These are phyloP conservation scores for Yponomeuta cagnagella DNA, from an alignment of 2,888 invertebrate species.

Conservation along the genomic window DNA sequence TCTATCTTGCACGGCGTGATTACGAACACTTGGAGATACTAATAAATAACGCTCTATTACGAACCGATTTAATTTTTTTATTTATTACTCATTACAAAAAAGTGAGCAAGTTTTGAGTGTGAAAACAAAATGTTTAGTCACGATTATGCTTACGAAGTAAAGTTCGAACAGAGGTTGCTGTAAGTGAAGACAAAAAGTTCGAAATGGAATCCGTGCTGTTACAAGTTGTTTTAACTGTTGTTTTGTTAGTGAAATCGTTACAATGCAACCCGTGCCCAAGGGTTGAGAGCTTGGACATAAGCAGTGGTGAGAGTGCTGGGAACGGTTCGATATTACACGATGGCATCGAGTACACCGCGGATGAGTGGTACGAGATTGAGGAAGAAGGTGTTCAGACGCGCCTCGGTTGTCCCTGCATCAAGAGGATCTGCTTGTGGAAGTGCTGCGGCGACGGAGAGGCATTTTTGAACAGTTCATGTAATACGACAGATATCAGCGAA, in stretches of 20 bases:
- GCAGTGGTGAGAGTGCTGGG: slow-evolving; percentile 34
- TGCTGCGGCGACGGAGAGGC: slow-evolving; percentile 45
- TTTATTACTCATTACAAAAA: slow-evolving; percentile 23
- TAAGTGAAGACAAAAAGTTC: not conserved
- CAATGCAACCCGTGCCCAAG: slow-evolving; percentile 40
- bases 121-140: not conserved
- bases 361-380: slow-evolving; percentile 45
- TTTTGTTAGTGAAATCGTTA: slow-evolving; percentile 18
- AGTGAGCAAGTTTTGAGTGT: not conserved
- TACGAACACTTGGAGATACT: slow-evolving; percentile 51
- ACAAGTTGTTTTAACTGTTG: not conserved
- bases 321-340: slow-evolving; percentile 48
- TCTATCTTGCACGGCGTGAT: slow-evolving; percentile 51
- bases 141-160: not conserved
- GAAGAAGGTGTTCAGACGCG: slow-evolving; percentile 31
- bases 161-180: not conserved
- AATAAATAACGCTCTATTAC: slow-evolving; percentile 25
- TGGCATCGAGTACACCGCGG: slow-evolving; percentile 43
- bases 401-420: slow-evolving; percentile 59
- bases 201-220: slow-evolving; percentile 12
- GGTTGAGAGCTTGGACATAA: slow-evolving; percentile 53
- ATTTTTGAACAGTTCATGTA: slow-evolving; percentile 37
- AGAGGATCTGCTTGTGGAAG: slow-evolving; percentile 51
- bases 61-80: slow-evolving; percentile 33
- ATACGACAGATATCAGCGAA: slow-evolving; percentile 30